These are phyloP conservation scores for Cervus canadensis DNA, from an alignment of 2,113 vertebrate genomes.

Conservation along the genomic window DNA sequence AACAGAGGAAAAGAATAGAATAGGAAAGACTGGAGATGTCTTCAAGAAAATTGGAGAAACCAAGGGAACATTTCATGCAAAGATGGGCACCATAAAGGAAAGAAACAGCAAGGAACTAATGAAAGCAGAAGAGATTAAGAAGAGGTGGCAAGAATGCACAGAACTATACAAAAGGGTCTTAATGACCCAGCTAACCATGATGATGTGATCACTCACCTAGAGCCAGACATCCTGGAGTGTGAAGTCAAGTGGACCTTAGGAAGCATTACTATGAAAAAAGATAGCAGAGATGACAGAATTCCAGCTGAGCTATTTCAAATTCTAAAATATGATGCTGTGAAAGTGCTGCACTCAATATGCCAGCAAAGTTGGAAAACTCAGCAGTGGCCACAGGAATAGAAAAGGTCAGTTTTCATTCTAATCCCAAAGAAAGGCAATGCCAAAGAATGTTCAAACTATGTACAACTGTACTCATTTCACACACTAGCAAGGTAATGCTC, in stretches of 20 bases:
- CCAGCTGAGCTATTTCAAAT: background rate
- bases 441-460: background rate
- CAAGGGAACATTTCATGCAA: background rate
- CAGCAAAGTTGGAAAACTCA: background rate
- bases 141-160: background rate
- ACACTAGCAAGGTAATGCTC: background rate
- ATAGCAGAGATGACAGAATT: background rate
- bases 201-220: background rate
- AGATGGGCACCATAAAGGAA: background rate
- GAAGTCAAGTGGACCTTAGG: background rate
- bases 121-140: background rate
- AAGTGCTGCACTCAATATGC: background rate
- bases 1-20: background rate
- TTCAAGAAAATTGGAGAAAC: background rate
- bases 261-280: background rate
- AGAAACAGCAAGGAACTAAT: background rate
- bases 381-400: background rate
- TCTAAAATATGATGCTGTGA: background rate
- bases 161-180: background rate
- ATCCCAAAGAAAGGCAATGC: background rate
- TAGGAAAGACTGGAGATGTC: background rate
- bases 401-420: background rate
- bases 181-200: background rate
- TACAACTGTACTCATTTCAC: background rate
- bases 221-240: background rate